These are phyloP conservation scores for Patiria pectinifera DNA, from an alignment of 53 echinoderm and acorn worm genomes.

Conservation along the genomic window DNA sequence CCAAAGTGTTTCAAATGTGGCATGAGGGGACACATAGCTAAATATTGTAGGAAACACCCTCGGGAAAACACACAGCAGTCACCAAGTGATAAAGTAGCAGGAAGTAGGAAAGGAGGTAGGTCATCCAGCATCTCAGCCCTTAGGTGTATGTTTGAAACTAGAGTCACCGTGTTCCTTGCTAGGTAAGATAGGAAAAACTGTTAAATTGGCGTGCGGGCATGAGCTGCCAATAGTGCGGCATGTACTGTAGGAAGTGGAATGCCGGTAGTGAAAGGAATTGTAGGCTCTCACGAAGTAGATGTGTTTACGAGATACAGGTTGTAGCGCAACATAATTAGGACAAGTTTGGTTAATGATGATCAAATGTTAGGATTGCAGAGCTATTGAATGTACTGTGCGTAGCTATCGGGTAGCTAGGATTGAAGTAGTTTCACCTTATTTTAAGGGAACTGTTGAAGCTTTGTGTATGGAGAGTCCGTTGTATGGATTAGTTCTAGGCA, in stretches of 20 bases:
- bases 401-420: not conserved
- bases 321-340: not conserved
- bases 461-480: conserved; percentile 31
- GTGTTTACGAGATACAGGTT: conserved; percentile 3
- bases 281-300: not conserved
- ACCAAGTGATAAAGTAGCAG: conserved; percentile 1
- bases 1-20: not conserved
- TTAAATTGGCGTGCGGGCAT: not conserved
- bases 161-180: not conserved
- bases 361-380: not conserved
- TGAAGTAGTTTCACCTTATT: conserved; percentile 6
- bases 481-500: conserved; percentile 29
- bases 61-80: not conserved
- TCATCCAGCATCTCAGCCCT: not conserved
- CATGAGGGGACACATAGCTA: not conserved
- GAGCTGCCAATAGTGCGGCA: not conserved
- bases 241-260: not conserved
- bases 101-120: not conserved
- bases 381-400: conserved; percentile 13
- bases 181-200: not conserved
- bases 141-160: not conserved
- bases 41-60: not conserved
- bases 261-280: not conserved
- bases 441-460: not conserved
- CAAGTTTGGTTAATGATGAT: not conserved